A percentile compares a stretch with the other conserved stretches of the same genome.
Conservation (phyloP, 2,888 invertebrate genomes). For the Brenthis hecate region DNA sequence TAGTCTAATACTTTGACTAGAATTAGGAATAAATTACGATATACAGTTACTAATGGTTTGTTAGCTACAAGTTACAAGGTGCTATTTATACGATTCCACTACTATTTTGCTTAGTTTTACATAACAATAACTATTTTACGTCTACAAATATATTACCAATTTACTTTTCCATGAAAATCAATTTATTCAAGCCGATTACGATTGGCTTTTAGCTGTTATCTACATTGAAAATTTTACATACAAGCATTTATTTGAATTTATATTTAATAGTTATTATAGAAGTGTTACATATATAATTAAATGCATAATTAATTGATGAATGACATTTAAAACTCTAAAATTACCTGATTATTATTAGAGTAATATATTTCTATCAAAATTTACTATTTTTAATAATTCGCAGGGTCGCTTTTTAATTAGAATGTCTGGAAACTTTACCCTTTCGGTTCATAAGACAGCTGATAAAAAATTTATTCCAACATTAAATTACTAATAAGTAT, state of each 20-base stretch:
- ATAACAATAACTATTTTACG: conserved; percentile 42
- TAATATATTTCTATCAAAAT: conserved; percentile 21
- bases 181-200: conserved; percentile 10
- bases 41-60: conserved; percentile 56
- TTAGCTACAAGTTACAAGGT: conserved; percentile 40
- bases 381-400: conserved; percentile 22
- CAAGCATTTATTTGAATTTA: conserved; percentile 11
- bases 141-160: conserved; percentile 21
- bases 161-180: conserved; percentile 13
- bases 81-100: conserved; percentile 43
- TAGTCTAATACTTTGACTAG: conserved; percentile 80
- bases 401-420: conserved; percentile 8
- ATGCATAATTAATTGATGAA: neutral
- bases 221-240: conserved; percentile 10
- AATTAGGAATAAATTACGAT: conserved; percentile 77
- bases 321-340: conserved; percentile 14
- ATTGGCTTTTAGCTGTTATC: conserved; percentile 5
- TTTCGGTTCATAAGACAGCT: conserved; percentile 33
- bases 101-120: conserved; percentile 62
- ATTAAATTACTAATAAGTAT: conserved; percentile 38
- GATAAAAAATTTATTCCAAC: conserved; percentile 23
- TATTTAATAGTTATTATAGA: neutral
- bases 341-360: conserved; percentile 12
- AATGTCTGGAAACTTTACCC: conserved; percentile 23
- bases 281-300: conserved; percentile 1